phyloP scores from a whole-genome alignment of 2,888 invertebrate genomes.

The Cyclophora albipunctata region DNA sequence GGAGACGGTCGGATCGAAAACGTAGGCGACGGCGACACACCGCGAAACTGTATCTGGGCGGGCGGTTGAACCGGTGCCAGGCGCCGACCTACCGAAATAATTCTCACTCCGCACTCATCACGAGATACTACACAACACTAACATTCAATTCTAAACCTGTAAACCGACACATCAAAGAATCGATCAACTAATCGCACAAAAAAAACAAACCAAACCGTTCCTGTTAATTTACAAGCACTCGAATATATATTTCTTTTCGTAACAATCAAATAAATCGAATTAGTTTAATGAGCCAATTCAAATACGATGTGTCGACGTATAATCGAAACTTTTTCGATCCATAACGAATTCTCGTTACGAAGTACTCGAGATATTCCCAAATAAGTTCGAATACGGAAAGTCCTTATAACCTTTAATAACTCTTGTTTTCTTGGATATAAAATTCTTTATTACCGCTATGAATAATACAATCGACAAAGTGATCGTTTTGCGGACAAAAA shows the following conservation, averaged over 20 bases:
- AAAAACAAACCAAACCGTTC: not conserved
- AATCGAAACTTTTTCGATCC: constrained; percentile 4
- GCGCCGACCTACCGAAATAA: constrained; percentile 62
- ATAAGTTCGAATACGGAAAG: constrained; percentile 6
- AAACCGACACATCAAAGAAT: constrained; percentile 15
- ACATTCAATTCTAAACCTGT: constrained; percentile 30
- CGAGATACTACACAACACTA: constrained; percentile 11
- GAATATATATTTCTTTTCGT: not conserved
- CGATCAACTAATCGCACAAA: not conserved
- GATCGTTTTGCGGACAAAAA: constrained; percentile 26
- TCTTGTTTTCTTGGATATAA: constrained; percentile 19
- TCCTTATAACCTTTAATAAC: constrained; percentile 15
- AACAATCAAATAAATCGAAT: not conserved
- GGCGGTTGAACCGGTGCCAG: constrained; percentile 62
- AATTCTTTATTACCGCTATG: constrained; percentile 29
- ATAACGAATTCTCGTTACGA: constrained; percentile 3
- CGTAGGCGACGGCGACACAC: constrained; percentile 41
- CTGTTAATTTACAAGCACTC: not conserved
- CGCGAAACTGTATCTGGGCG: constrained; percentile 33
- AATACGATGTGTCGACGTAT: not conserved
- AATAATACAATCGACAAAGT: constrained; percentile 29
- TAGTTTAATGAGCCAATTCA: not conserved
- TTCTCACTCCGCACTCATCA: constrained; percentile 52
- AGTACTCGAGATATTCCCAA: constrained; percentile 4
- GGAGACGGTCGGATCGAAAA: constrained; percentile 36